phyloP scores from a whole-genome alignment of 2,797 vertebrate genomes.

The Capromys pilorides region DNA sequence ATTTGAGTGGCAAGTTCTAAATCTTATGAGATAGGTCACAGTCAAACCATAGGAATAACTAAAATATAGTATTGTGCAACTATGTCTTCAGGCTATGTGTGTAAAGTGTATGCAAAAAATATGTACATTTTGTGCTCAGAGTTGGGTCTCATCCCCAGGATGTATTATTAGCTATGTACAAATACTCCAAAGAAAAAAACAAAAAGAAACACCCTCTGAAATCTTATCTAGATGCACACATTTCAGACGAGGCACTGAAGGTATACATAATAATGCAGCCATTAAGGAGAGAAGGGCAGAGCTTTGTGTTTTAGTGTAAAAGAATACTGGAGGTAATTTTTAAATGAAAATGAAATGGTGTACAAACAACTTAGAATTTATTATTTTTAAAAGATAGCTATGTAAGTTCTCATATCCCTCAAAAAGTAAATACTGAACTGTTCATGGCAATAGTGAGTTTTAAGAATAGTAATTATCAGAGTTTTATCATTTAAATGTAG shows the following conservation, averaged over 20 bases:
- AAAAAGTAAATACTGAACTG: not conserved
- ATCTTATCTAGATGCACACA: not conserved
- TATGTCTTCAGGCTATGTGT: not conserved
- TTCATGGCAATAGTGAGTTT: not conserved
- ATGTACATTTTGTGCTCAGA: not conserved
- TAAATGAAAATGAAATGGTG: conserved; percentile 5
- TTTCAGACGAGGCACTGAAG: not conserved
- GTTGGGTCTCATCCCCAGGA: not conserved
- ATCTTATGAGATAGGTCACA: not conserved
- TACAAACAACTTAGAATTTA: conserved; percentile 17
- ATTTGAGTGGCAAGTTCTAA: not conserved
- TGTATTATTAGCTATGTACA: not conserved
- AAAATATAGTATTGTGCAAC: not conserved
- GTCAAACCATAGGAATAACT: not conserved
- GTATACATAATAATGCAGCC: not conserved
- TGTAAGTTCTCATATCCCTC: not conserved
- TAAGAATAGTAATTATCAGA: not conserved
- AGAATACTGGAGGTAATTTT: not conserved
- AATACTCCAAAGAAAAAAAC: not conserved
- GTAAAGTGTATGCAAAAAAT: not conserved
- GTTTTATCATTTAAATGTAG: not conserved
- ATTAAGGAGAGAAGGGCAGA: not conserved
- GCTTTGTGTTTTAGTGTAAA: not conserved
- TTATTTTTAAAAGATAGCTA: not conserved
- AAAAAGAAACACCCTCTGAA: not conserved